These are phyloP conservation scores for Sciurus vulgaris DNA, from an alignment of 2,797 vertebrate genomes.

Conservation along the genomic window DNA sequence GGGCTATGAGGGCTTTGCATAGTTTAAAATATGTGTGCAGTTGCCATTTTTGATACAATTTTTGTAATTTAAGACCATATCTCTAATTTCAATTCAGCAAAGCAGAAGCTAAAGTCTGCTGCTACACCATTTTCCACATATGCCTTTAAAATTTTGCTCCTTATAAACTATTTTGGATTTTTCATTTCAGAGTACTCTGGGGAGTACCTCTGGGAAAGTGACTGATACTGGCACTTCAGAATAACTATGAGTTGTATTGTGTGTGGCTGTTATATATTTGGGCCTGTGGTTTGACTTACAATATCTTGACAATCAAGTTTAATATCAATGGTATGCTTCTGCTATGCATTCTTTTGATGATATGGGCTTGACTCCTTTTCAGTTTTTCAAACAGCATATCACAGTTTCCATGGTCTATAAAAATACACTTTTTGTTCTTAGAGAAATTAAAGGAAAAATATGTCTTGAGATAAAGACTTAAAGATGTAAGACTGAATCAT, in stretches of 20 bases:
- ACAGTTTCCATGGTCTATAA: background rate
- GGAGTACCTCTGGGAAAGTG: background rate
- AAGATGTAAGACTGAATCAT: background rate
- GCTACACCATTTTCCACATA: background rate
- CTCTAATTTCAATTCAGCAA: constrained; percentile 32
- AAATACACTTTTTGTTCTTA: background rate
- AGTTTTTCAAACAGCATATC: background rate
- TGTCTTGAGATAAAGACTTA: background rate
- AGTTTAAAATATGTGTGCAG: background rate
- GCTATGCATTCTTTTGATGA: background rate
- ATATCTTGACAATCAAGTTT: constrained; percentile 46
- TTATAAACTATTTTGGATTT: background rate
- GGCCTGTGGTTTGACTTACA: background rate
- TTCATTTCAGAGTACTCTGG: background rate
- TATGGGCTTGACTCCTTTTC: background rate
- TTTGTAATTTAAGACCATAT: background rate
- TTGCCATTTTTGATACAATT: background rate
- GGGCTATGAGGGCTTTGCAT: background rate
- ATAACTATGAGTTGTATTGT: constrained; percentile 1
- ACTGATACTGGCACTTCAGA: background rate
- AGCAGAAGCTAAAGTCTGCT: background rate
- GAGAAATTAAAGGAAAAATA: constrained; percentile 26
- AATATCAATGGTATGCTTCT: background rate
- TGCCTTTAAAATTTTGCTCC: background rate
- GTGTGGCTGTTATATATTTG: constrained; percentile 1